Percentiles rank a stretch among this genome's conserved stretches.
These are phyloP conservation scores for Hylaea fasciaria DNA, from an alignment of 2,888 invertebrate species.

Conservation along the genomic window DNA sequence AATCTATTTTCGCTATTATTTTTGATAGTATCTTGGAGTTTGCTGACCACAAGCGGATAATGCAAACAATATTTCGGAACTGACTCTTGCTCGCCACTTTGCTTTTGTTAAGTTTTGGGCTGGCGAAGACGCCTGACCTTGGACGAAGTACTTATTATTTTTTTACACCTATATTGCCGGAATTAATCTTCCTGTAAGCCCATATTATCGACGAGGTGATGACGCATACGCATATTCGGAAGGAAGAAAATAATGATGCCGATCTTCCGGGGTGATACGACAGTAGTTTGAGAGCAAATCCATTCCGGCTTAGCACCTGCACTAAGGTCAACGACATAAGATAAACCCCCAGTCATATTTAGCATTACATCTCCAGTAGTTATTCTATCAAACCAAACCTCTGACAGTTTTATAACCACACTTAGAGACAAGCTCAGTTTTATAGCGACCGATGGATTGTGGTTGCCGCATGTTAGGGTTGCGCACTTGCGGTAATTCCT, in stretches of 20 bases:
- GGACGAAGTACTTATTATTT: background rate
- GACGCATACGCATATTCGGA: no score
- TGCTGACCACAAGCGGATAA: constrained; percentile 12
- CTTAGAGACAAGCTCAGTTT: constrained; percentile 10
- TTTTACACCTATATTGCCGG: no score
- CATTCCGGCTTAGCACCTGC: no score
- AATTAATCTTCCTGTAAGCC: no score
- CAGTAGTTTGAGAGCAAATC: no score
- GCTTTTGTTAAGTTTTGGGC: background rate
- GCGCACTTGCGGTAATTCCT: constrained; percentile 2
- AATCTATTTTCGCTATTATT: background rate
- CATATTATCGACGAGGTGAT: no score
- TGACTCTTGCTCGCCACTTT: constrained; percentile 3
- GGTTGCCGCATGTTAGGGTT: constrained; percentile 10
- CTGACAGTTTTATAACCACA: constrained; percentile 2
- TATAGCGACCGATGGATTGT: constrained; percentile 13
- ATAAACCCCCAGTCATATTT: no score
- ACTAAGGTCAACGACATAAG: no score
- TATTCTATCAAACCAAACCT: background rate
- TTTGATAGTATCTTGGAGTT: constrained; percentile 8
- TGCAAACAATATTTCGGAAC: constrained; percentile 6
- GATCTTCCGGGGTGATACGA: no score
- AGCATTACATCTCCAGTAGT: background rate
- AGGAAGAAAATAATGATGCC: no score
- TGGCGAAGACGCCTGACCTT: background rate